Base-by-base conservation (phyloP, 2,797 vertebrate species). In the Hirundo rustica region DNA sequence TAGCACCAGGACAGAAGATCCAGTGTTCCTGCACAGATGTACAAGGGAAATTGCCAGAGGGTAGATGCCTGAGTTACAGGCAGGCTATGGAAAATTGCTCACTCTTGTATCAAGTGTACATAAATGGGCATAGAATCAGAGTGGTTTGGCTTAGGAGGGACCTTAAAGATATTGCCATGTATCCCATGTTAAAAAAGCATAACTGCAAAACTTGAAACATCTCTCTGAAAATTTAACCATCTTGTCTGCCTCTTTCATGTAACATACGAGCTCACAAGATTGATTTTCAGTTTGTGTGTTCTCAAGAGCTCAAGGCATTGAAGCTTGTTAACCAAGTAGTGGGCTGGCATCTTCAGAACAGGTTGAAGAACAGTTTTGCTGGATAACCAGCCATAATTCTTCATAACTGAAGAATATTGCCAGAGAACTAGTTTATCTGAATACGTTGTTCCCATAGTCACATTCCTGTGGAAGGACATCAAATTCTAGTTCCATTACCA, bases 41-140 rank as follows among this genome's bases (percentile, higher is more conserved):
- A 8, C 1, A 1, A 47, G 60, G 45, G 25, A 32, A 36, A n/a
- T 51, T 42, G 85, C 87, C 54, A 16, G 48, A 40, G 44, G 72
- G 34, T 3, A 38, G 40, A 16, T 60, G 85, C 38, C 84, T 68
- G 87, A 57, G 71, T 85, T 57, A 34, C n/a, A 51, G 68, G 30
- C 48, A 50, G 50, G 38, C 66, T 62, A 1, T 11, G 75, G 51
- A 15, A 67, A 51, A 21, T 54, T 51, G 32, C 74, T 75, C 20
- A 2, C 38, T 72, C 4, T 16, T 12, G 4, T 50, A 29, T 58
- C 45, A 32, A 34, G 40, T 7, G 0, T 60, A 22, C 22, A 0
- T n/a, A 17, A 81, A 84, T 44, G 16, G 20, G 18, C 36, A 18
- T 8, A 29, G 60, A 58, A 22, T 38, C 25, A 44, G 67, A n/a